Base-by-base conservation (phyloP, 2,888 invertebrate genomes). In the Tachystola acroxantha region DNA sequence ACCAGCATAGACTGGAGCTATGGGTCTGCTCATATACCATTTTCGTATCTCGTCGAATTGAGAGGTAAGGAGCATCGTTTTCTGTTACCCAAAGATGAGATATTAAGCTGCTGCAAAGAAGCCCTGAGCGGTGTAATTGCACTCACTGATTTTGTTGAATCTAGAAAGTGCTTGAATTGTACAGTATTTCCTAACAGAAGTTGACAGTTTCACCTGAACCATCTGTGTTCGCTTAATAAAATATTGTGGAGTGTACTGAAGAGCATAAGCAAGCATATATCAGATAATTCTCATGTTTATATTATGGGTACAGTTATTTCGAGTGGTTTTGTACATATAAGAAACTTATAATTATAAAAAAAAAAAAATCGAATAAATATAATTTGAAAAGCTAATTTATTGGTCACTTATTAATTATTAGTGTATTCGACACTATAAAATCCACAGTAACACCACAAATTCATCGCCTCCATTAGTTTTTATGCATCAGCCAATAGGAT, bases 1-100 rank as follows among this genome's bases (percentile, higher is more conserved):
- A 85, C 85, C 1, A 86, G 86, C 43, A 78, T 84, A 19, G 86
- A 86, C 45, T 86, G 86, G 85, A 82, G 82, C 42, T 85, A 86
- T 32, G 82, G 81, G 3, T 68, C 71, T 2, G 85, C 81, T 10
- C 67, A 57, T 2, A 81, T 86, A 16, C 86, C 84, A 0, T 86
- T 69, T 48, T 75, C 86, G 0, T 86, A 84, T 36, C 73, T 86
- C 13, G 42, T 85, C 6, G 86, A 86, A 43, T 41, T 86, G 24
- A 66, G 79, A 40, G 71, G 81, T 42, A 82, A 76, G 41, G 61
- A 71, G 26, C 63, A 75, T 41, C 70, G 68, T 34, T 86, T 86
- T 36, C 11, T 70, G 2, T 40, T 84, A 20, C 79, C 80, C 0
- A 78, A 59, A 42, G 64, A 67, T 13, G 70, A 82, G 52, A 86